Evolutionary conservation across 2,113 vertebrate genomes (phyloP).

Genomic region (Archocentrus centrarchus): DNA sequence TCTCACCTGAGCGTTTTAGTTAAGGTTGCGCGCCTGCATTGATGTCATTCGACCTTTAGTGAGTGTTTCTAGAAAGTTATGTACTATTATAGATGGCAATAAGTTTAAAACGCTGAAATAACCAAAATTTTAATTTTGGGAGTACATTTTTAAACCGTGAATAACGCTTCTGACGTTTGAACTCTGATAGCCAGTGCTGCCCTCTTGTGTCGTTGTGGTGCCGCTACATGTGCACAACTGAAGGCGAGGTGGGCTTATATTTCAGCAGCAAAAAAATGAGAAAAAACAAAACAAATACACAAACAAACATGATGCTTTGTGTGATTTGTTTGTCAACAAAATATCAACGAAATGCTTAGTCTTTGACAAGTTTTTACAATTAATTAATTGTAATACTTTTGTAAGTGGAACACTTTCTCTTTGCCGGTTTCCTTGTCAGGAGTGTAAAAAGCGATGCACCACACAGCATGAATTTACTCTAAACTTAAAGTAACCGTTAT

Average conservation of each 20-base stretch:
- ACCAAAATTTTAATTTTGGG: background rate
- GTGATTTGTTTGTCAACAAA: background rate
- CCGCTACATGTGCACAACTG: background rate
- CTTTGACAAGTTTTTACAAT: background rate
- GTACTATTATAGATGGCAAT: too few species aligned
- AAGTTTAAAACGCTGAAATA: background rate
- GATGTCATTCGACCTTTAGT: background rate
- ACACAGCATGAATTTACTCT: background rate
- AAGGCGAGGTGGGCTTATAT: background rate
- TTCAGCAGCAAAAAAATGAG: too few species aligned
- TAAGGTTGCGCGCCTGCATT: background rate
- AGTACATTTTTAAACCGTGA: background rate
- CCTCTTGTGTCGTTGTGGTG: constrained; percentile 9
- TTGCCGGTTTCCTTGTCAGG: background rate
- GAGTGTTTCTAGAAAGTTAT: background rate
- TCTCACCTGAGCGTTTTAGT: background rate
- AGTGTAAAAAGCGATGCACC: constrained; percentile 21
- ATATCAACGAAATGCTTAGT: background rate
- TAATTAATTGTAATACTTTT: background rate
- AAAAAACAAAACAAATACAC: background rate
- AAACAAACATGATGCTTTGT: background rate
- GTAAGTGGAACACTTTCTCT: constrained; percentile 22
- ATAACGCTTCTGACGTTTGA: background rate
- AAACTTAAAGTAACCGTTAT: background rate
- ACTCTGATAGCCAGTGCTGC: background rate